Conservation (phyloP, 1,140 invertebrate species). For the Bombus superbus region DNA sequence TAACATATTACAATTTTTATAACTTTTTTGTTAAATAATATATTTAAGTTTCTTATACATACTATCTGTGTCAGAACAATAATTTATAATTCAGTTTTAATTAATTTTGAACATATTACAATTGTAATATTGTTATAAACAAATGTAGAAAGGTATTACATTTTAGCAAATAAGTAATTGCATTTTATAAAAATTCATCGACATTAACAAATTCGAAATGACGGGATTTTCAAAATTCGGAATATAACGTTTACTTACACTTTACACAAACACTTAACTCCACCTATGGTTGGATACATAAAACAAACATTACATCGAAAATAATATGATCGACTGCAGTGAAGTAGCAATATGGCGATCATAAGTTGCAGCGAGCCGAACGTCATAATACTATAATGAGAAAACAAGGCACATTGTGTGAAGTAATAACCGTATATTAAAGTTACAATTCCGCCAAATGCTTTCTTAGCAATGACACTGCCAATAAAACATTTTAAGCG, state of each 20-base stretch:
- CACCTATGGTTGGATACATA: neutral
- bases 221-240: neutral
- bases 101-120: neutral
- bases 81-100: neutral
- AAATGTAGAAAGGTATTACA: neutral
- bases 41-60: too few relatives aligned
- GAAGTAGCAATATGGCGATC: conserved; percentile 50
- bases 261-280: neutral
- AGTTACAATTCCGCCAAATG: conserved; percentile 27
- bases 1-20: neutral
- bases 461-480: conserved; percentile 46
- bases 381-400: conserved; percentile 51
- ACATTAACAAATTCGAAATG: neutral
- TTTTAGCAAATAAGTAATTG: neutral
- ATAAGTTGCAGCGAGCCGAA: conserved; percentile 18
- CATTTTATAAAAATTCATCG: neutral
- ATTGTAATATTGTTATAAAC: neutral
- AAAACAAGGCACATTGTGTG: conserved; percentile 28
- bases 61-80: too few relatives aligned
- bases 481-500: conserved; percentile 17
- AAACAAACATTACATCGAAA: neutral
- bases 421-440: conserved; percentile 23
- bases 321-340: conserved; percentile 51
- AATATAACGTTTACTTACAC: neutral
- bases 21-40: neutral